Evolutionary conservation across 2,113 vertebrate genomes (phyloP).

Genomic region (Phainopepla nitens): DNA sequence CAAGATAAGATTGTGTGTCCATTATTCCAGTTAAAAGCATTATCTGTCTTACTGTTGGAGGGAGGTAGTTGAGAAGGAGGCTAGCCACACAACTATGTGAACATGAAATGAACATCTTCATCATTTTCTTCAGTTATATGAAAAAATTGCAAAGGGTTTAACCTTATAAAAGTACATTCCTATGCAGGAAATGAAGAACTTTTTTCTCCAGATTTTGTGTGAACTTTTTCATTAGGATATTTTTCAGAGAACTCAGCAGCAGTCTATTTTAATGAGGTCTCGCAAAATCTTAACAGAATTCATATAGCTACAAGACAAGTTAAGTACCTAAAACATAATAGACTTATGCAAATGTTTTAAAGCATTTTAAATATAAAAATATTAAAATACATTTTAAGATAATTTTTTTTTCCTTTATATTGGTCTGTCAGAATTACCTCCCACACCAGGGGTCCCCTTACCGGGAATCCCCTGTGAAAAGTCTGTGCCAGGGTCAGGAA

Average conservation of each 20-base stretch:
- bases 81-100: not conserved
- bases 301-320: constrained; percentile 10
- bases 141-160: constrained; percentile 21
- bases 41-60: not conserved
- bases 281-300: constrained; percentile 52
- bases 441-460: too few species aligned
- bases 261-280: constrained; percentile 60
- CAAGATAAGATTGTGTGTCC: not conserved
- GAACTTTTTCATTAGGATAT: constrained; percentile 34
- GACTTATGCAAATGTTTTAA: not conserved
- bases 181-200: not conserved
- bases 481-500: too few species aligned
- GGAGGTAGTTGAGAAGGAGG: not conserved
- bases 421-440: too few species aligned
- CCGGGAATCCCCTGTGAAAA: too few species aligned
- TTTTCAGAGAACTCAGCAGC: constrained; percentile 49
- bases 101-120: not conserved
- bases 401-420: too few species aligned
- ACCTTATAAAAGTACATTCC: constrained; percentile 22
- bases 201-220: not conserved
- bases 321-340: not conserved
- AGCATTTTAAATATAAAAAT: not conserved
- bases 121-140: constrained; percentile 18
- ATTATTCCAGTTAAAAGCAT: not conserved
- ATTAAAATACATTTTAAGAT: not conserved